Conservation (phyloP, 2,888 invertebrate species). For the Chrysolina haemoptera region DNA sequence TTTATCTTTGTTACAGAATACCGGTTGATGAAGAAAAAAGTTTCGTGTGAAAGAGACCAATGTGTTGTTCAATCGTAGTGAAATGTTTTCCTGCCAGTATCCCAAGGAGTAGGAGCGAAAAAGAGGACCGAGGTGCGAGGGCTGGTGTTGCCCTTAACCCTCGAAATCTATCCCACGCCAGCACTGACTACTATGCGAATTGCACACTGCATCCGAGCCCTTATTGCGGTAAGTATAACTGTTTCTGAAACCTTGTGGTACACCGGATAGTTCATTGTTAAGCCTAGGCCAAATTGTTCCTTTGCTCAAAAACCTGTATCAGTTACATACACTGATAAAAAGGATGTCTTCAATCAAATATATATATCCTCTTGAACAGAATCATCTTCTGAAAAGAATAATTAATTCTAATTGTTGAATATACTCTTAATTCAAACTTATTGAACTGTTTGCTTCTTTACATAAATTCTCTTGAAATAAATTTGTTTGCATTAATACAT, state of each 20-base stretch:
- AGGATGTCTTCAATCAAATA: too few species aligned
- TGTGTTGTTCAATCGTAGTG: slow-evolving; percentile 43
- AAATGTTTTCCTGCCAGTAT: slow-evolving; percentile 39
- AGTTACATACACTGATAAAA: too few species aligned
- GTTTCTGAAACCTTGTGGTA: neutral
- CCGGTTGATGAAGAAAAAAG: slow-evolving; percentile 38
- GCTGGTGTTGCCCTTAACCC: slow-evolving; percentile 64
- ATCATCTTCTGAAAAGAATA: too few species aligned
- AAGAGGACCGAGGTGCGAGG: slow-evolving; percentile 61
- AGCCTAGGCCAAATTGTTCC: too few species aligned
- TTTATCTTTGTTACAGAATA: slow-evolving; percentile 37
- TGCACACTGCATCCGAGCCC: slow-evolving; percentile 80
- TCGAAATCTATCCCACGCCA: slow-evolving; percentile 73
- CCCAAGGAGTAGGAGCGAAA: slow-evolving; percentile 48
- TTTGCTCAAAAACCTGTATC: too few species aligned
- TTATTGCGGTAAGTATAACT: slow-evolving; percentile 80
- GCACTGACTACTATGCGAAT: slow-evolving; percentile 85
- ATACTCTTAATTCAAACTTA: too few species aligned
- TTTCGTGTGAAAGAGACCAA: slow-evolving; percentile 36
- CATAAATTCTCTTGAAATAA: too few species aligned
- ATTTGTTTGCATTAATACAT: too few species aligned
- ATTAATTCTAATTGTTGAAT: too few species aligned
- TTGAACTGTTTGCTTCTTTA: too few species aligned
- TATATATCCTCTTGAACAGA: too few species aligned
- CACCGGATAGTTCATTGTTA: too few species aligned